Conservation (phyloP, 1,140 invertebrate genomes). For the Eufriesea mexicana region DNA sequence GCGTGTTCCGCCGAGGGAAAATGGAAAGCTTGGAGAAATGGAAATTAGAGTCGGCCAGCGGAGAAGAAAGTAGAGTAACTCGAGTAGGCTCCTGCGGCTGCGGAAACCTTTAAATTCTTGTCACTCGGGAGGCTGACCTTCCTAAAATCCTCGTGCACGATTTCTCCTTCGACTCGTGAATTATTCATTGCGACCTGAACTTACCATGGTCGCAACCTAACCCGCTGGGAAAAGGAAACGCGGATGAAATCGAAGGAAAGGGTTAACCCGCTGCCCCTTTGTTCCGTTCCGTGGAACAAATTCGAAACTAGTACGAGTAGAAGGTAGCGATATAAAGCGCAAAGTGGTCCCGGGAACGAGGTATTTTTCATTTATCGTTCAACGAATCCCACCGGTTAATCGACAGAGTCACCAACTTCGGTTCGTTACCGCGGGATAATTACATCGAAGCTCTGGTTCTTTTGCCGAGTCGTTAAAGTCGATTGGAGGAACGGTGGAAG, state of each 20-base stretch:
- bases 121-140: neutral
- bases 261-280: neutral
- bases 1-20: neutral
- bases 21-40: neutral
- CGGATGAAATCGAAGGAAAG: neutral
- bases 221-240: neutral
- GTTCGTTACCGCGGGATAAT: neutral
- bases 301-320: too few relatives aligned
- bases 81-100: neutral
- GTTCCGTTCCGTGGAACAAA: neutral
- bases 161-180: constrained; percentile 33
- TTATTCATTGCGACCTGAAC: constrained; percentile 17
- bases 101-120: neutral
- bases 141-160: constrained; percentile 25
- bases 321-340: too few relatives aligned
- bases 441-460: neutral
- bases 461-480: neutral
- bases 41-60: too few relatives aligned
- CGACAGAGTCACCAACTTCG: neutral
- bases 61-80: neutral
- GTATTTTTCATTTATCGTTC: neutral
- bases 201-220: neutral
- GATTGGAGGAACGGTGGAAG: neutral
- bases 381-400: neutral
- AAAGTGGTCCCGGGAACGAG: neutral